These are phyloP conservation scores for Phytoseiulus persimilis DNA, from an alignment of 2,888 invertebrate species.

Conservation along the genomic window DNA sequence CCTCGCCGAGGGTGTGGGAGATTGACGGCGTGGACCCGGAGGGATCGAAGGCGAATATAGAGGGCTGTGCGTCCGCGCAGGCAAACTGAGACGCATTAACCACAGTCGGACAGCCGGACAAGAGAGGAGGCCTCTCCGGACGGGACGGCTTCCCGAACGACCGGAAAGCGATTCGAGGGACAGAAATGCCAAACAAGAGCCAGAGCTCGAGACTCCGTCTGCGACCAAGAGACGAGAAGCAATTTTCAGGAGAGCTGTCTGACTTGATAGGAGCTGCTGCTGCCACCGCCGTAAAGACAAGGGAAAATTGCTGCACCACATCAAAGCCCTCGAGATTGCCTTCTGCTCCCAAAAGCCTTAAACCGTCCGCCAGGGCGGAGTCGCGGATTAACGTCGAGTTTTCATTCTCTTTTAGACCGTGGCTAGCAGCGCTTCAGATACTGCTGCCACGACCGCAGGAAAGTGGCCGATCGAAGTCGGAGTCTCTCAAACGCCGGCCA, in stretches of 20 bases:
- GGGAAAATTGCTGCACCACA: background rate
- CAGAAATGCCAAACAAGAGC: background rate
- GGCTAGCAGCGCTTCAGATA: background rate
- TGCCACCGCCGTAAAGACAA: background rate
- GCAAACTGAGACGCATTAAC: too few species aligned
- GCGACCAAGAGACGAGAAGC: background rate
- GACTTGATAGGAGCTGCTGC: background rate
- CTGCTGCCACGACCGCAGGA: background rate
- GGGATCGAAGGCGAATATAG: too few species aligned
- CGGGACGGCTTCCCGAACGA: too few species aligned
- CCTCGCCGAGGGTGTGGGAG: too few species aligned
- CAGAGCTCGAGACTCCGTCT: background rate
- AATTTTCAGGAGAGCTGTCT: background rate
- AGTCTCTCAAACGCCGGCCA: too few species aligned
- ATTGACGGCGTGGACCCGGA: too few species aligned
- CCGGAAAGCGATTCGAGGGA: background rate
- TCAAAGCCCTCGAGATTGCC: background rate
- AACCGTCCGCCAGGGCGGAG: background rate
- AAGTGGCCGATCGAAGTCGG: background rate
- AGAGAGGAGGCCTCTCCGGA: too few species aligned
- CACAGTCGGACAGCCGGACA: too few species aligned
- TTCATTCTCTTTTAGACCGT: background rate
- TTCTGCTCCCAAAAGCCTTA: background rate
- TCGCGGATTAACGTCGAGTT: background rate
- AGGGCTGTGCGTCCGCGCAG: too few species aligned